Evolutionary conservation across 53 echinoderm and acorn worm genomes (phyloP).

Genomic region (Actinopyga echinites): DNA sequence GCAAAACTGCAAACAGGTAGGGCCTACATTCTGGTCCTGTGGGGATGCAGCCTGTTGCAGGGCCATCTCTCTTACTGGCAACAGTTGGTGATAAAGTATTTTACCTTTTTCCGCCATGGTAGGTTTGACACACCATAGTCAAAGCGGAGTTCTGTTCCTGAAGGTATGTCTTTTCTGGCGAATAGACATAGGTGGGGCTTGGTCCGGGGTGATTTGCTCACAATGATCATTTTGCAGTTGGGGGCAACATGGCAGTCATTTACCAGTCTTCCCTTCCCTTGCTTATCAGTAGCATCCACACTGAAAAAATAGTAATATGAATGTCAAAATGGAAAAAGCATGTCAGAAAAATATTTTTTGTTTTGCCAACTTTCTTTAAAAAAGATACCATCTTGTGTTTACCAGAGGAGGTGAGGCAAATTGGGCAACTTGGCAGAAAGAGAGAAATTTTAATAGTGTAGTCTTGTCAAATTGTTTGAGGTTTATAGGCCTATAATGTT

Average conservation of each 20-base stretch:
- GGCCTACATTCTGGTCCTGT: no score
- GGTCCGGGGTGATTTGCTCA: not conserved
- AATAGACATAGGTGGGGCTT: slow-evolving; percentile 39
- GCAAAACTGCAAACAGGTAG: no score
- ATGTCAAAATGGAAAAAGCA: no score
- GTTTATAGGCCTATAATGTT: no score
- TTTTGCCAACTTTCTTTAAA: no score
- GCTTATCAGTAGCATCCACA: slow-evolving; percentile 39
- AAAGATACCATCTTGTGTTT: no score
- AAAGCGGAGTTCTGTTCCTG: slow-evolving; percentile 39
- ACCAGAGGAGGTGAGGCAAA: no score
- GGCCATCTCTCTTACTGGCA: not conserved
- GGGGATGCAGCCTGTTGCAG: no score
- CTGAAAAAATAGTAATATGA: slow-evolving; percentile 1
- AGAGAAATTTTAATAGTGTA: no score
- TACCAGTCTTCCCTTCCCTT: slow-evolving; percentile 34
- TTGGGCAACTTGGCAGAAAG: no score
- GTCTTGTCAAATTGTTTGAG: no score
- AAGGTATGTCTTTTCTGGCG: slow-evolving; percentile 10
- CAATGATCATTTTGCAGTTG: slow-evolving; percentile 42
- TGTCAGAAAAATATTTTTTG: no score
- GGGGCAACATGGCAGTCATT: slow-evolving; percentile 14
- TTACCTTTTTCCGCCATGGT: slow-evolving; percentile 47
- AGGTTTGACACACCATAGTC: slow-evolving; percentile 48
- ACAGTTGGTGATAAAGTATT: not conserved